Evolutionary conservation across 1,140 invertebrate species (phyloP).

Genomic region (Pantala flavescens): DNA sequence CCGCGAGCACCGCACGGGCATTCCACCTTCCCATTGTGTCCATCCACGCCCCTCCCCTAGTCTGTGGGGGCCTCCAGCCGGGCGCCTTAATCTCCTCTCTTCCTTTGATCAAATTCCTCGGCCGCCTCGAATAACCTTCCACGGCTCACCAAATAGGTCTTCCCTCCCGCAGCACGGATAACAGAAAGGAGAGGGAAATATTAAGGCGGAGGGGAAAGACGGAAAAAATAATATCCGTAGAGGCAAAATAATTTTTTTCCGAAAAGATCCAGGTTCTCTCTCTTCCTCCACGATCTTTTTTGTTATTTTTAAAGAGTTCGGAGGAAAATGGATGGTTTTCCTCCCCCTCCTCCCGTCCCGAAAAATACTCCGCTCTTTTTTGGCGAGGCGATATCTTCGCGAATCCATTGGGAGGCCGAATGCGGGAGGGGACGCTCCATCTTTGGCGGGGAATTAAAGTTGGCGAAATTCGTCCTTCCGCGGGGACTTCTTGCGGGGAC

Average conservation of each 20-base stretch:
- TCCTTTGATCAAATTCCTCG: constrained; percentile 6
- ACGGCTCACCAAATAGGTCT: background rate
- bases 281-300: background rate
- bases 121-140: constrained; percentile 6
- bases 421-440: background rate
- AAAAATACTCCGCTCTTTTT: constrained; percentile 3
- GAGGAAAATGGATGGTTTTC: background rate
- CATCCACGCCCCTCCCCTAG: background rate
- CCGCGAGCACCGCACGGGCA: background rate
- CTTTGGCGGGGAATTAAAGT: background rate
- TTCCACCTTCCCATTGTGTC: background rate
- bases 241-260: too few relatives aligned
- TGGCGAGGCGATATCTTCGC: background rate
- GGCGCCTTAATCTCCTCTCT: background rate
- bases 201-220: too few relatives aligned
- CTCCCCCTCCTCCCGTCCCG: background rate
- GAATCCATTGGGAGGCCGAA: background rate
- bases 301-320: background rate
- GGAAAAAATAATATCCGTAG: too few relatives aligned
- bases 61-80: background rate
- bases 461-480: background rate
- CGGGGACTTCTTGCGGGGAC: background rate
- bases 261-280: background rate
- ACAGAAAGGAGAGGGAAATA: too few relatives aligned
- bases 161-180: background rate